A percentile compares a stretch with the other conserved stretches of the same genome.
These are phyloP conservation scores for Reticulitermes lucifugus DNA, from an alignment of 2,888 invertebrate genomes.

Conservation along the genomic window DNA sequence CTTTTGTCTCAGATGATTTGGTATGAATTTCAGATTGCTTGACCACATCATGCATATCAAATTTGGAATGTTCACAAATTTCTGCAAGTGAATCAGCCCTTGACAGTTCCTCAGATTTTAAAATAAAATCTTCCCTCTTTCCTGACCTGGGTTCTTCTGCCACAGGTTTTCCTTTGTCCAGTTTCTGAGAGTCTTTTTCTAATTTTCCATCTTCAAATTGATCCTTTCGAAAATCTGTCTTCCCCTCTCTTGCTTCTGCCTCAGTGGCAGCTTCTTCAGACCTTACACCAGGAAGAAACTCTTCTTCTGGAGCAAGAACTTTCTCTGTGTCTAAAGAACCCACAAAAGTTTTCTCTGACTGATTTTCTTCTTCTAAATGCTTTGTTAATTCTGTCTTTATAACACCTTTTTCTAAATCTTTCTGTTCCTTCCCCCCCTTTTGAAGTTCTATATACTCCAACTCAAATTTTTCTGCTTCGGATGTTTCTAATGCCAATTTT, in stretches of 20 bases:
- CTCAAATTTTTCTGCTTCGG: background rate
- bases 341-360: background rate
- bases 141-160: constrained; percentile 17
- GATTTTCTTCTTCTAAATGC: background rate
- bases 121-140: background rate
- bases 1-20: background rate
- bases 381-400: background rate
- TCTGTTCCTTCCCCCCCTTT: constrained; percentile 15
- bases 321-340: background rate
- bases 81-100: background rate
- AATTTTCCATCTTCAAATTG: constrained; percentile 43
- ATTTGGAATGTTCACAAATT: background rate
- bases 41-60: background rate
- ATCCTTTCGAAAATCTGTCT: background rate
- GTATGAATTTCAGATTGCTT: background rate
- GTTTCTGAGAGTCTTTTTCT: constrained; percentile 37
- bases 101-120: background rate
- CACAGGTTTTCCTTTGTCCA: constrained; percentile 35
- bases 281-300: background rate
- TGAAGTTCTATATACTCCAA: constrained; percentile 8
- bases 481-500: background rate
- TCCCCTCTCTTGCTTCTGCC: background rate
- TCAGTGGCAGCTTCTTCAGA: background rate
- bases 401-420: background rate
- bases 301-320: background rate